Evolutionary conservation across 2,888 invertebrate genomes (phyloP).

Genomic region (Lordiphosa fenestrarum): DNA sequence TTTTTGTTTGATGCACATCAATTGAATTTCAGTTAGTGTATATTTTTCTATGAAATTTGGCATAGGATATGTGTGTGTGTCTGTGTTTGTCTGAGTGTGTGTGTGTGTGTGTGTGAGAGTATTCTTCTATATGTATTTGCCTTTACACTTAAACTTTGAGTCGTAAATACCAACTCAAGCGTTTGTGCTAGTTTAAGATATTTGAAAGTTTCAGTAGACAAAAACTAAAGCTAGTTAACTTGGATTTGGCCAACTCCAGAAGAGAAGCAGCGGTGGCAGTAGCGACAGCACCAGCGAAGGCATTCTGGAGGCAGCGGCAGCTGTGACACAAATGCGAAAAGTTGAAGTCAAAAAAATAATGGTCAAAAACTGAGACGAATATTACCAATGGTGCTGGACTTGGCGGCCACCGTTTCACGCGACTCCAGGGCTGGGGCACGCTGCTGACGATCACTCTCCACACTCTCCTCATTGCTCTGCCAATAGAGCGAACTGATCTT

Average conservation of each 20-base stretch:
- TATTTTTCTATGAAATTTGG: constrained; percentile 71
- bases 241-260: constrained; percentile 47
- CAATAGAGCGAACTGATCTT: constrained; percentile 93
- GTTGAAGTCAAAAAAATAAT: not conserved
- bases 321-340: constrained; percentile 19
- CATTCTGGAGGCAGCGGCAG: constrained; percentile 41
- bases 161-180: not conserved
- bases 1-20: constrained; percentile 8
- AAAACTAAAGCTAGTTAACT: constrained; percentile 49
- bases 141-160: constrained; percentile 5
- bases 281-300: constrained; percentile 44
- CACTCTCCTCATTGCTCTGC: constrained; percentile 93
- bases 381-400: constrained; percentile 86
- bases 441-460: constrained; percentile 88
- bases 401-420: constrained; percentile 84
- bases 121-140: constrained; percentile 17
- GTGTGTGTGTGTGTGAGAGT: constrained; percentile 25
- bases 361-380: not conserved
- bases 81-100: constrained; percentile 39
- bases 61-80: constrained; percentile 70
- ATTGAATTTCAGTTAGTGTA: constrained; percentile 24
- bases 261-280: constrained; percentile 47
- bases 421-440: constrained; percentile 89
- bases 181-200: constrained; percentile 13
- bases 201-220: constrained; percentile 5